Conservation (phyloP, 2,113 vertebrate genomes). For the Pelusios castaneus region DNA sequence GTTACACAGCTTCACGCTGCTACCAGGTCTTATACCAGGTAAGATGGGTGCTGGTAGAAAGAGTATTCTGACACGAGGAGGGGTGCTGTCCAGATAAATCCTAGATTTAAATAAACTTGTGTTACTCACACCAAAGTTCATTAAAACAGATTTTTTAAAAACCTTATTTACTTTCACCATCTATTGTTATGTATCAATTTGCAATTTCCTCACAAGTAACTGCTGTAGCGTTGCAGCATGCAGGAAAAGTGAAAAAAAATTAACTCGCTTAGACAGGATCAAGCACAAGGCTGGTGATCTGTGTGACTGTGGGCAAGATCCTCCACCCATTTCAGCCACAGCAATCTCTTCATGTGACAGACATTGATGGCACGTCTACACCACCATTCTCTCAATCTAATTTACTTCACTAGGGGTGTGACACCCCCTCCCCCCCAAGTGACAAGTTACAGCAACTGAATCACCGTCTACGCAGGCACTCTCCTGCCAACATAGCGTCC, state of each 20-base stretch:
- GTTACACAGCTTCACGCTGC: neutral
- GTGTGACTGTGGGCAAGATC: neutral
- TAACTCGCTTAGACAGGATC: neutral
- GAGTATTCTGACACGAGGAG: neutral
- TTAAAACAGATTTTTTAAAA: neutral
- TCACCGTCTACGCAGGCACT: too few species aligned
- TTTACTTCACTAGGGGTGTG: too few species aligned
- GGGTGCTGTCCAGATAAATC: neutral
- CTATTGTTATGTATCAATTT: neutral
- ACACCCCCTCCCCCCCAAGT: too few species aligned
- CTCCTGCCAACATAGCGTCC: too few species aligned
- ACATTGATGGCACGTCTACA: too few species aligned
- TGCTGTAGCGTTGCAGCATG: too few species aligned
- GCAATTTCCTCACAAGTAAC: neutral
- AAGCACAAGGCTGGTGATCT: neutral
- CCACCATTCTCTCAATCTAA: too few species aligned
- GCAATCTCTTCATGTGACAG: neutral
- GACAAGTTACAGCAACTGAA: too few species aligned
- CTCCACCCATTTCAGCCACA: neutral
- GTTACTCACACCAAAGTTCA: neutral
- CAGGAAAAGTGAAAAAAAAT: neutral
- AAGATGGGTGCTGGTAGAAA: neutral
- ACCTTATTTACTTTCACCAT: neutral
- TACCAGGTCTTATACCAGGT: neutral
- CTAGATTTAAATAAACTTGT: neutral